Conservation (phyloP, 2,888 invertebrate genomes). For the Cryptus armator region DNA sequence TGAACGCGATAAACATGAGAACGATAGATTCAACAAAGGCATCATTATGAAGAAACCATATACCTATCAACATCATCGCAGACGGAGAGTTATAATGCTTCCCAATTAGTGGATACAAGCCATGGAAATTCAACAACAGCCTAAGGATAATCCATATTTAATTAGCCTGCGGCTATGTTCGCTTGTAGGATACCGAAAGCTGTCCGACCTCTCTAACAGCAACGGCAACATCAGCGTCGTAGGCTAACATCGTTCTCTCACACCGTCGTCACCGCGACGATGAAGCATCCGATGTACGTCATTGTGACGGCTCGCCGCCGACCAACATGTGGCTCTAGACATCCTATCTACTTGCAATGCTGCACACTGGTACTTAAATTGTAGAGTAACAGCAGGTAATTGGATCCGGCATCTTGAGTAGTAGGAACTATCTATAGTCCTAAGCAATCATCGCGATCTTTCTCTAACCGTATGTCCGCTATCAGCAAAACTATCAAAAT, state of each 20-base stretch:
- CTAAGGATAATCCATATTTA: slow-evolving; percentile 77
- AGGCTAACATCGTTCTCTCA: slow-evolving; percentile 35
- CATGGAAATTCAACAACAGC: slow-evolving; percentile 53
- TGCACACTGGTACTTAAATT: slow-evolving; percentile 36
- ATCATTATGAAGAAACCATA: neutral
- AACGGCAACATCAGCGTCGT: slow-evolving; percentile 31
- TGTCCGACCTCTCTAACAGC: slow-evolving; percentile 46
- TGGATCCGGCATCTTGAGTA: slow-evolving; percentile 53
- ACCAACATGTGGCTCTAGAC: slow-evolving; percentile 33
- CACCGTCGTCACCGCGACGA: slow-evolving; percentile 36
- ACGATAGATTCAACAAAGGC: neutral
- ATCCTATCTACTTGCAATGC: slow-evolving; percentile 58
- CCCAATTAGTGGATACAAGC: slow-evolving; percentile 73
- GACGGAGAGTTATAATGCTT: slow-evolving; percentile 44
- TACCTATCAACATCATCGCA: neutral
- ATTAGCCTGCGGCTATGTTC: slow-evolving; percentile 71
- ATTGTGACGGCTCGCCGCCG: slow-evolving; percentile 55
- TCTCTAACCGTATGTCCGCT: neutral
- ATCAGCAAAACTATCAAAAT: neutral
- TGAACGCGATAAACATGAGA: neutral
- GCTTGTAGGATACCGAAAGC: slow-evolving; percentile 50
- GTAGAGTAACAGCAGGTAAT: slow-evolving; percentile 54
- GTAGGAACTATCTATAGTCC: slow-evolving; percentile 48
- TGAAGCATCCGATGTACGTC: slow-evolving; percentile 44
- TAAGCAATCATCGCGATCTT: neutral